Evolutionary conservation across 2,113 vertebrate genomes (phyloP).

Genomic region (Spea multiplicata): DNA sequence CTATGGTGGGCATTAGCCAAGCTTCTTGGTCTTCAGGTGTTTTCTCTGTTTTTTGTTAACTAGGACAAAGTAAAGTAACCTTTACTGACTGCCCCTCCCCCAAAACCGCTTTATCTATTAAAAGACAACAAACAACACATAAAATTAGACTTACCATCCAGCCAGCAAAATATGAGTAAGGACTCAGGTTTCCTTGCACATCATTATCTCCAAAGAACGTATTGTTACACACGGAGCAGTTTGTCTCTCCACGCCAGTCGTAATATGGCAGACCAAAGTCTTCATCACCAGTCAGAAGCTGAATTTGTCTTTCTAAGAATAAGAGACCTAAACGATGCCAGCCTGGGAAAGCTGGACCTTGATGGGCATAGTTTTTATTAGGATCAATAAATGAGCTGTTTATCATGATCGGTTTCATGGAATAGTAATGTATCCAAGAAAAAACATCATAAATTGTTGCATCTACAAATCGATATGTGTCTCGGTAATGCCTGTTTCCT

Average conservation of each 20-base stretch:
- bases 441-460: conserved; percentile 50
- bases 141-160: conserved; percentile 41
- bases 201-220: conserved; percentile 42
- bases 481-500: conserved; percentile 26
- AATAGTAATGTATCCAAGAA: conserved; percentile 53
- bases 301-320: conserved; percentile 52
- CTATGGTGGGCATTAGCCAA: no score
- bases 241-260: conserved; percentile 48
- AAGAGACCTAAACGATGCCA: conserved; percentile 50
- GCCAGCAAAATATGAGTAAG: conserved; percentile 45
- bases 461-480: conserved; percentile 41
- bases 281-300: conserved; percentile 48
- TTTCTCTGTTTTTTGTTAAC: no score
- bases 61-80: no score
- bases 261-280: conserved; percentile 52
- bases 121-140: no score
- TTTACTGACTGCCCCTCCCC: no score
- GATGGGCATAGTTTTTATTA: conserved; percentile 46
- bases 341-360: conserved; percentile 47
- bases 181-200: conserved; percentile 29
- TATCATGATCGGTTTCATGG: conserved; percentile 31
- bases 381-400: conserved; percentile 24
- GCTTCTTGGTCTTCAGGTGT: no score
- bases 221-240: conserved; percentile 52
- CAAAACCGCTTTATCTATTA: no score